A percentile compares a stretch with the other conserved stretches of the same genome.
phyloP scores from a whole-genome alignment of 2,888 invertebrate species.

The Erannis defoliaria region DNA sequence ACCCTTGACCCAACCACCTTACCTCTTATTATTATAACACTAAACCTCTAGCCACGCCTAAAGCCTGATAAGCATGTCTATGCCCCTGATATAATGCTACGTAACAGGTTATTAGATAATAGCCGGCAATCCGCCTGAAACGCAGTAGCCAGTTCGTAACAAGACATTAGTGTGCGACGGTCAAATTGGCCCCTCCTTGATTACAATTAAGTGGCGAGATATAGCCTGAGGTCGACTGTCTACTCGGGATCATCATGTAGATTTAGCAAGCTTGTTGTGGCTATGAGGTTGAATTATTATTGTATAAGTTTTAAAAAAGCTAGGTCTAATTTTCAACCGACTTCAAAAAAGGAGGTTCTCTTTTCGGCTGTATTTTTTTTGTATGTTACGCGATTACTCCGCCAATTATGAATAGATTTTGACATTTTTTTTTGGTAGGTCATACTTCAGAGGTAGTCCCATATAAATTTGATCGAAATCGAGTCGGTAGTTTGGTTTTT shows the following conservation, averaged over 20 bases:
- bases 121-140: slow-evolving; percentile 42
- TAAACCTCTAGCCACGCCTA: slow-evolving; percentile 6
- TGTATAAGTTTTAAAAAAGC: too few relatives aligned
- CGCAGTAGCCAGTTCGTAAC: slow-evolving; percentile 52
- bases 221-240: slow-evolving; percentile 64
- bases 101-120: slow-evolving; percentile 48
- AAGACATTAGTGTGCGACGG: slow-evolving; percentile 65
- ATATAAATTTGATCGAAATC: too few relatives aligned
- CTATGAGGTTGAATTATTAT: not conserved
- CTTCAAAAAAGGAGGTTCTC: too few relatives aligned
- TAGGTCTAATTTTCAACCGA: too few relatives aligned
- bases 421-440: too few relatives aligned
- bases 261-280: slow-evolving; percentile 46
- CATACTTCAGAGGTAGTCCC: too few relatives aligned
- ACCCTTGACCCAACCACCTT: not conserved
- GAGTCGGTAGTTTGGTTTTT: too few relatives aligned
- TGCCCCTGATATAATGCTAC: slow-evolving; percentile 11
- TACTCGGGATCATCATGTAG: slow-evolving; percentile 60
- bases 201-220: slow-evolving; percentile 74
- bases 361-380: too few relatives aligned
- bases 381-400: too few relatives aligned
- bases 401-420: too few relatives aligned
- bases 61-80: slow-evolving; percentile 9
- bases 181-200: slow-evolving; percentile 74
- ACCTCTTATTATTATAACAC: not conserved